Evolutionary conservation across 35 echinoderm and acorn worm species (phyloP), one percentile per base, ranked within the genome.

Genomic region (Stichopus chloronotus): DNA sequence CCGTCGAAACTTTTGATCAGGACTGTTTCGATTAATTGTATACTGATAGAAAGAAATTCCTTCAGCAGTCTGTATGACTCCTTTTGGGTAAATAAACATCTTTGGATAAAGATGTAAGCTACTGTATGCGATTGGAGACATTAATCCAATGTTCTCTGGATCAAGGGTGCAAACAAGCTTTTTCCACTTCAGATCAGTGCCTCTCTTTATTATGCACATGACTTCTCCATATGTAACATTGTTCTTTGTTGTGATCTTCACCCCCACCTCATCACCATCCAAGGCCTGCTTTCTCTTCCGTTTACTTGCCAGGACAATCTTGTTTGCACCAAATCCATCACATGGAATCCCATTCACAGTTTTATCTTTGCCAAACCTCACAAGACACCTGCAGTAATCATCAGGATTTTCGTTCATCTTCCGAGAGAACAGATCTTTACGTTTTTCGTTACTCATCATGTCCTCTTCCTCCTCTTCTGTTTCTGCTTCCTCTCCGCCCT

Each of bases 101-200:
- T 88, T 88, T 3, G 86, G 86, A 83, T 83, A 83, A 4, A 55
- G 13, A 52, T 83, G 80, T 9, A 88, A 61, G 9, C 25, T 8
- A 52, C 12, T 12, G 58, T 56, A 59, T 7, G 9, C 86, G 19
- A 88, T 30, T 24, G 86, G 86, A 63, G 58, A 88, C 86, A 88
- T 88, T 61, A 88, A 52, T 1, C 86, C 86, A 63, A 88, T 19
- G 30, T 88, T 88, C 7, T 88, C 86, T 52, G 19, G 13, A 63
- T 88, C 86, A 23, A 88, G 19, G 8, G 86, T 88, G 86, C 86
- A 88, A 6, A 88, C 86, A 0, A 88, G 12, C 14, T 63, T 88
- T 58, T 63, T 88, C 86, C 86, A 88, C 23, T 88, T 88, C 17
- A 88, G 86, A 13, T 88, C 86, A 14, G 54, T 58, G 22, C 14